Evolutionary conservation across 2,113 vertebrate genomes (phyloP).

Genomic region (Aegithalos caudatus): DNA sequence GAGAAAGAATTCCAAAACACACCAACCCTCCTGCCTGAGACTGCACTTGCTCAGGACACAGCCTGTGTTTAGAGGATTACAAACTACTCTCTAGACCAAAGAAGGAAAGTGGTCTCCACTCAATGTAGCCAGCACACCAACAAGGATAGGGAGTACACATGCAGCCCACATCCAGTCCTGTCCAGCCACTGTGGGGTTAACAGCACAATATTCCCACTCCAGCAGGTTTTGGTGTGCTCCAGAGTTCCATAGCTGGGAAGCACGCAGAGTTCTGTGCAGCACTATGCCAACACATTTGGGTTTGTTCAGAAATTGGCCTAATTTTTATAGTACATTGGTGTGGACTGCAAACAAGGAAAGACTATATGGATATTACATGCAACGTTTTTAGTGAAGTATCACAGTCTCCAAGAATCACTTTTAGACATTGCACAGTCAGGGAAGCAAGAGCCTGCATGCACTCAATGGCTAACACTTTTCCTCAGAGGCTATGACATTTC

Average conservation of each 20-base stretch:
- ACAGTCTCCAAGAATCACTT: not conserved
- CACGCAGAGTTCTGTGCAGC: not conserved
- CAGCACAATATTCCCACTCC: not conserved
- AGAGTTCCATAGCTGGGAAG: not conserved
- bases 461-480: not conserved
- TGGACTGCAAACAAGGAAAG: not conserved
- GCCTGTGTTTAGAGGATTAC: not conserved
- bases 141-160: not conserved
- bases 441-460: not conserved
- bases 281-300: conserved; percentile 35
- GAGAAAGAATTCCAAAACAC: not conserved
- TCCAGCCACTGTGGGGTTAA: not conserved
- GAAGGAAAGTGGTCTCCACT: not conserved
- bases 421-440: not conserved
- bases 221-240: conserved; percentile 6
- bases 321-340: not conserved
- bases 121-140: not conserved
- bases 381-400: not conserved
- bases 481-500: not conserved
- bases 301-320: conserved; percentile 49
- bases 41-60: not conserved
- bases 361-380: not conserved
- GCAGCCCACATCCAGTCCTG: not conserved
- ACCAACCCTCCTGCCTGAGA: not conserved
- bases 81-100: not conserved